Percentiles rank a stretch among this genome's conserved stretches.
Conservation (phyloP, 53 echinoderm and acorn worm species). For the Henricia sp. region DNA sequence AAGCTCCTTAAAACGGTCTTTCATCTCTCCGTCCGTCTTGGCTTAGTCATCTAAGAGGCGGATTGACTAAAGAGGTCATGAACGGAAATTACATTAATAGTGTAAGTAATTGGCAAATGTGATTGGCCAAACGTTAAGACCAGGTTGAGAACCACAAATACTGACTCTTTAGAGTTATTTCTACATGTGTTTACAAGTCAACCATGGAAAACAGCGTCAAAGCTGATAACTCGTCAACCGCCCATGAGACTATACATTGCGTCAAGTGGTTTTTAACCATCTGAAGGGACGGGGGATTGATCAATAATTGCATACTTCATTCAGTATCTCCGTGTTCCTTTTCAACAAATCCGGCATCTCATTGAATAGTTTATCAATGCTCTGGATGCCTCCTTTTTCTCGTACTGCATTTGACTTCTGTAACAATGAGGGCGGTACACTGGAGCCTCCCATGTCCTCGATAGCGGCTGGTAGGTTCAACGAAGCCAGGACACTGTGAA, state of each 20-base stretch:
- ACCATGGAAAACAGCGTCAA: too few relatives aligned
- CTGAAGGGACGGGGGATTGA: background rate
- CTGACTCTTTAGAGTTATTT: too few relatives aligned
- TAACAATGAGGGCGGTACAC: constrained; percentile 83
- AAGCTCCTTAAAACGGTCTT: constrained; percentile 78
- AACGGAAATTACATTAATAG: background rate
- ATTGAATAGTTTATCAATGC: constrained; percentile 79
- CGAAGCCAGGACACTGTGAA: constrained; percentile 84
- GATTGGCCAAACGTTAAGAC: too few relatives aligned
- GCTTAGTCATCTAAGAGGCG: constrained; percentile 81
- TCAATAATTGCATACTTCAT: constrained; percentile 65
- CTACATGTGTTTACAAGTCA: too few relatives aligned
- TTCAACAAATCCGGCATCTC: constrained; percentile 88
- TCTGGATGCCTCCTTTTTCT: constrained; percentile 76
- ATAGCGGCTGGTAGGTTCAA: constrained; percentile 95
- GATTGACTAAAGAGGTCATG: constrained; percentile 61
- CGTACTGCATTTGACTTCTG: constrained; percentile 84
- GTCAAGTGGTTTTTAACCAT: background rate
- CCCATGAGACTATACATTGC: too few relatives aligned
- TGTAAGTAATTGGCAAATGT: too few relatives aligned
- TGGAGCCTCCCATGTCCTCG: constrained; percentile 91
- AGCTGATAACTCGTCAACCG: too few relatives aligned
- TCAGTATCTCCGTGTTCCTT: constrained; percentile 89
- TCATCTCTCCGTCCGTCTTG: constrained; percentile 77
- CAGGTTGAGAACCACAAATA: too few relatives aligned